Conservation (phyloP, 2,797 vertebrate species). For the Aplochiton taeniatus region DNA sequence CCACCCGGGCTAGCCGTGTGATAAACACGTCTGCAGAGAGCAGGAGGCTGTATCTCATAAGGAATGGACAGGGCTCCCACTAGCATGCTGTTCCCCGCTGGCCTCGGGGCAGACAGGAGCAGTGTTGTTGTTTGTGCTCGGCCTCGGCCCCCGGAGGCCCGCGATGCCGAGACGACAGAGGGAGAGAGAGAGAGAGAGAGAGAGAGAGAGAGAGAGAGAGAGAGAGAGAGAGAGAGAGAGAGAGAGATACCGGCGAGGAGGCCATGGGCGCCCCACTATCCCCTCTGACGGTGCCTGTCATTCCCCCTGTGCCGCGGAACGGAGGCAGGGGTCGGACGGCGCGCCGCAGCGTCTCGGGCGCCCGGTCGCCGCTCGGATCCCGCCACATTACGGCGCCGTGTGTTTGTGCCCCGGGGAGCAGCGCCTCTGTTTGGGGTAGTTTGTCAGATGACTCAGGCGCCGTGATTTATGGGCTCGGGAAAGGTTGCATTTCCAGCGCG, state of each 20-base stretch:
- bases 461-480: constrained; percentile 84
- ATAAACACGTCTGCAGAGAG: no score
- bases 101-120: constrained; percentile 37
- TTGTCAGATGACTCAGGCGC: constrained; percentile 82
- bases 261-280: constrained; percentile 68
- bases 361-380: constrained; percentile 71
- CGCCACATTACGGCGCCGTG: constrained; percentile 77
- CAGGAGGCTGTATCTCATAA: constrained; percentile 40
- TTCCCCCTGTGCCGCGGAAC: constrained; percentile 61
- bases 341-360: constrained; percentile 53
- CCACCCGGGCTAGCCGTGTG: no score
- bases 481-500: constrained; percentile 84
- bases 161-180: constrained; percentile 1
- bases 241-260: constrained; percentile 36
- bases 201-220: constrained; percentile 26
- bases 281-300: constrained; percentile 56
- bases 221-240: constrained; percentile 29
- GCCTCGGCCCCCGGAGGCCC: constrained; percentile 47
- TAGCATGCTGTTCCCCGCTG: constrained; percentile 39
- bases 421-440: constrained; percentile 79
- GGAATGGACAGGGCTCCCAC: constrained; percentile 45
- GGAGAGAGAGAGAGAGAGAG: constrained; percentile 25
- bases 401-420: constrained; percentile 82
- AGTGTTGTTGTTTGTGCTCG: constrained; percentile 60
- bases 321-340: constrained; percentile 51